phyloP scores from a whole-genome alignment of 2,113 vertebrate genomes.

The Hippotragus niger region DNA sequence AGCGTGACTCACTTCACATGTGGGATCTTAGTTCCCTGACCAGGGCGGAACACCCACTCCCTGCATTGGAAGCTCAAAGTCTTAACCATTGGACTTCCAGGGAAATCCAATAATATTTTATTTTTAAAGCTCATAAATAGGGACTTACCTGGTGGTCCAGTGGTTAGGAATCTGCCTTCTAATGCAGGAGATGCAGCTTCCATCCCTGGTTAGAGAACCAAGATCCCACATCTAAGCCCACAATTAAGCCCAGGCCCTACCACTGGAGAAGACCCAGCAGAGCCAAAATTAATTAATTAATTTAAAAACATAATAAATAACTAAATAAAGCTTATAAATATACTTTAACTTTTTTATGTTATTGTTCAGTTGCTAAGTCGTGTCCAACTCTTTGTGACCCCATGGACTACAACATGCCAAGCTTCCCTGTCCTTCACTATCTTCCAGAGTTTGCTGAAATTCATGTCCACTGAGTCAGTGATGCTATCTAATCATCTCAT shows the following conservation, averaged over 20 bases:
- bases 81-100: neutral
- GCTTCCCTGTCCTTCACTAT: neutral
- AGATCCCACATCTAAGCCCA: neutral
- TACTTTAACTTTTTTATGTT: neutral
- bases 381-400: neutral
- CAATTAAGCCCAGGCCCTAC: neutral
- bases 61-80: neutral
- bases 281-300: neutral
- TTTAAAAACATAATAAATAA: neutral
- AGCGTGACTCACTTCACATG: neutral
- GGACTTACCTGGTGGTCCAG: neutral
- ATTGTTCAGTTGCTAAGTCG: neutral
- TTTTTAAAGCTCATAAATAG: neutral
- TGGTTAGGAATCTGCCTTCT: neutral
- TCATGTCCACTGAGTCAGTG: neutral
- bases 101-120: neutral
- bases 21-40: neutral
- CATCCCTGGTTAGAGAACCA: neutral
- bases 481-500: neutral
- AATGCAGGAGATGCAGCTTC: neutral
- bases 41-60: neutral
- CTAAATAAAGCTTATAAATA: neutral
- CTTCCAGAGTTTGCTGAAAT: neutral
- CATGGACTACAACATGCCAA: neutral
- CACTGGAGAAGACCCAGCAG: neutral